A percentile compares a stretch with the other conserved stretches of the same genome.
These are phyloP conservation scores for Pelobates cultripes DNA, from an alignment of 2,797 vertebrate genomes.

Conservation along the genomic window DNA sequence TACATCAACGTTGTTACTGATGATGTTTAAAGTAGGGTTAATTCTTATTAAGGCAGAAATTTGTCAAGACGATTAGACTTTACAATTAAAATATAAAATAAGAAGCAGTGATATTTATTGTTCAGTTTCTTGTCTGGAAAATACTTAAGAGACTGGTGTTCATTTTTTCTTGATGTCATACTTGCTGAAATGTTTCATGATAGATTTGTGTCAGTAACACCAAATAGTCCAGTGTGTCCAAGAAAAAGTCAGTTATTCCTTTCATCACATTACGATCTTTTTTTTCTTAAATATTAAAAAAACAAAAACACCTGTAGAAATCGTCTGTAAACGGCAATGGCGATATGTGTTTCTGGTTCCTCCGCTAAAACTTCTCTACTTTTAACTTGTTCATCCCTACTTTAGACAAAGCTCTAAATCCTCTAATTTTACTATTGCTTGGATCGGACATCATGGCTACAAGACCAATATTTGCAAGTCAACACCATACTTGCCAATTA, in stretches of 20 bases:
- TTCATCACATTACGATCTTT: no score
- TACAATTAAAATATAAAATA: no score
- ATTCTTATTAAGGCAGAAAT: background rate
- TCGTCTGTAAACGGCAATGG: background rate
- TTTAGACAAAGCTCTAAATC: background rate
- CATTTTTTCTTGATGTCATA: background rate
- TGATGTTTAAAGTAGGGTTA: background rate
- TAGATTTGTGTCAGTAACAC: background rate
- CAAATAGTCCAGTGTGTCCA: background rate
- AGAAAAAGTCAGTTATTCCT: background rate
- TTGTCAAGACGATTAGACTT: background rate
- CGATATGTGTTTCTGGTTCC: background rate
- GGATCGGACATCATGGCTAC: background rate
- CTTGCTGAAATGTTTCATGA: background rate
- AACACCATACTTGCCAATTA: slow-evolving; percentile 10
- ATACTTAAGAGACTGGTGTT: background rate
- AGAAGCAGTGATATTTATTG: background rate
- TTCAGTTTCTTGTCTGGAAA: background rate
- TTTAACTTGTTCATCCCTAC: slow-evolving; percentile 2
- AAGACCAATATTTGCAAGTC: slow-evolving; percentile 42
- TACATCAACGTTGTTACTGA: background rate
- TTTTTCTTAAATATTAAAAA: background rate
- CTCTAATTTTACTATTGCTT: background rate
- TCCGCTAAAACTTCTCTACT: background rate
- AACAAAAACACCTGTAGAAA: background rate